These are phyloP conservation scores for Tachycineta bicolor DNA, from an alignment of 2,113 vertebrate species.

Conservation along the genomic window DNA sequence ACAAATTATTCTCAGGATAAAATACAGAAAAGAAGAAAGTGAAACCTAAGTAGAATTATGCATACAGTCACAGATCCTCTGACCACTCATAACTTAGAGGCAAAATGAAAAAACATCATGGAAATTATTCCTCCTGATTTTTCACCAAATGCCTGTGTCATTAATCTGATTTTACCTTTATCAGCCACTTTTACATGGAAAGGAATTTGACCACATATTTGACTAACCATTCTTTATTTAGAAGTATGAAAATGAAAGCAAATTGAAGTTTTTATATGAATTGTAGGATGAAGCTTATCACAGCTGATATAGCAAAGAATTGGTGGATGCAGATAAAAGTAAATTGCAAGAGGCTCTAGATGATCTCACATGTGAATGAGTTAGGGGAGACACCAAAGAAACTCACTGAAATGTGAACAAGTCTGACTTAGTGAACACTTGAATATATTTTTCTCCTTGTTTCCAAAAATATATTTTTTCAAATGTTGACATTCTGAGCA, in stretches of 20 bases:
- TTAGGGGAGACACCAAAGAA: not conserved
- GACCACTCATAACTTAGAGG: not conserved
- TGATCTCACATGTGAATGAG: not conserved
- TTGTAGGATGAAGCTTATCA: not conserved
- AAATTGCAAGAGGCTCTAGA: not conserved
- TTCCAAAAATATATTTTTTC: not conserved
- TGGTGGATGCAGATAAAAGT: not conserved
- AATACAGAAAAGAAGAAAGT: not conserved
- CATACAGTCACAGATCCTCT: not conserved
- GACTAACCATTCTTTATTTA: not conserved
- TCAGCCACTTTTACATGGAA: not conserved
- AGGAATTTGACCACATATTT: not conserved
- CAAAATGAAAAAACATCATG: not conserved
- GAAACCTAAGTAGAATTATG: not conserved
- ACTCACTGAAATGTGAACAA: not conserved
- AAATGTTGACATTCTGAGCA: not conserved
- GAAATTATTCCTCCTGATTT: not conserved
- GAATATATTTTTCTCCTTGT: not conserved
- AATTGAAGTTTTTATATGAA: not conserved
- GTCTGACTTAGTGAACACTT: not conserved
- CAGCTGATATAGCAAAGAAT: accelerated
- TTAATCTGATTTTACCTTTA: not conserved
- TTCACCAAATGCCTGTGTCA: not conserved
- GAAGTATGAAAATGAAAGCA: not conserved
- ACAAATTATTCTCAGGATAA: not conserved